Evolutionary conservation across 2,888 invertebrate genomes (phyloP).

Genomic region (Drosophila kokeensis): DNA sequence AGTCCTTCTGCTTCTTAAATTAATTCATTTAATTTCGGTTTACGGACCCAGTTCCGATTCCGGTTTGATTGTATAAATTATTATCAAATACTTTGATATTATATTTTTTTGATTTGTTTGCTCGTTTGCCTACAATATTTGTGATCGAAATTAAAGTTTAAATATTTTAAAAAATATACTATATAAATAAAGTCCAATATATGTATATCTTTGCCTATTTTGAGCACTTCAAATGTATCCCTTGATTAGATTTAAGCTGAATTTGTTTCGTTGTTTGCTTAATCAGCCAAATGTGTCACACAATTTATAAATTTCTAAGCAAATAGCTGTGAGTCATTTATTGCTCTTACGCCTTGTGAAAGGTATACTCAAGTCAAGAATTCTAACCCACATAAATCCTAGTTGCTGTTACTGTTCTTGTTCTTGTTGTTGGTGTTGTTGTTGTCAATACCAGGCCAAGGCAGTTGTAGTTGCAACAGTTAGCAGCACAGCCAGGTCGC

Average conservation of each 20-base stretch:
- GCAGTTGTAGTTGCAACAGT: constrained; percentile 38
- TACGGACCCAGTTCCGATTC: neutral
- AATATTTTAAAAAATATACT: neutral
- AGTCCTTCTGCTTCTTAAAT: neutral
- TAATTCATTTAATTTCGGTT: neutral
- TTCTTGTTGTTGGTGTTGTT: constrained; percentile 28
- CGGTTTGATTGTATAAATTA: neutral
- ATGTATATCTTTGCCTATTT: neutral
- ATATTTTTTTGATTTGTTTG: neutral
- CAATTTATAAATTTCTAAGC: neutral
- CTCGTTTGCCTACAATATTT: neutral
- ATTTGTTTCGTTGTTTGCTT: neutral
- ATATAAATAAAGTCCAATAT: neutral
- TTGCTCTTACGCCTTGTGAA: neutral
- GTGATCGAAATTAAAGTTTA: neutral
- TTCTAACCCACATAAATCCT: constrained; percentile 5
- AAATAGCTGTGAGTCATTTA: neutral
- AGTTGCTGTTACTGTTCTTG: neutral
- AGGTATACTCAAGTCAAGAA: neutral
- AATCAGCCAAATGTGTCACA: neutral
- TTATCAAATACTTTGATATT: neutral
- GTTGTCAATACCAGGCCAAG: constrained; percentile 41
- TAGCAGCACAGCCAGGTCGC: constrained; percentile 11
- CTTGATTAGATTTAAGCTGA: neutral
- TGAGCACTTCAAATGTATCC: neutral